Percentiles rank a stretch among this genome's conserved stretches.
Evolutionary conservation across 2,113 vertebrate genomes (phyloP).

Genomic region (Tetrax tetrax): DNA sequence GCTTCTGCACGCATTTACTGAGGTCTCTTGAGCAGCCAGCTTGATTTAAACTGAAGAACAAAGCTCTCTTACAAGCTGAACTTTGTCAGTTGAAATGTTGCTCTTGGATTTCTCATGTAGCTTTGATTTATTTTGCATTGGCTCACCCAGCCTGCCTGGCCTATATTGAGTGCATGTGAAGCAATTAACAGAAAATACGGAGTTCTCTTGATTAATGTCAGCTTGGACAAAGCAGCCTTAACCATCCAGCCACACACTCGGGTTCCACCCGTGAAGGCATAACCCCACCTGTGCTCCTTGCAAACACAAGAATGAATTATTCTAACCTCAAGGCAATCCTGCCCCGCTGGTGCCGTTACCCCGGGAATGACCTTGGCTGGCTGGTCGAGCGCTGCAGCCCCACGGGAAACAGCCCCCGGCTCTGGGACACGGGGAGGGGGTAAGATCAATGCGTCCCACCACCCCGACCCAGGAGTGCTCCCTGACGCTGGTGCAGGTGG

Average conservation of each 20-base stretch:
- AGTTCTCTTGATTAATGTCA: constrained; percentile 53
- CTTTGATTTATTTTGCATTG: constrained; percentile 64
- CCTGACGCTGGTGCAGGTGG: background rate
- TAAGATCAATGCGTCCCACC: fast-evolving
- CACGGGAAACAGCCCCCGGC: background rate
- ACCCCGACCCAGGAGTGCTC: fast-evolving
- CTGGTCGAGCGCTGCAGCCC: background rate
- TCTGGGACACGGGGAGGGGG: background rate
- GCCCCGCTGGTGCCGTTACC: constrained; percentile 13
- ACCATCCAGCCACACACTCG: background rate
- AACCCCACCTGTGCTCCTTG: background rate
- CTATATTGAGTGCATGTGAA: background rate
- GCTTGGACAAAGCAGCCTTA: background rate
- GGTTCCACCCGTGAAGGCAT: background rate
- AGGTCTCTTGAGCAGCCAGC: background rate
- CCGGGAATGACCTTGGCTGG: background rate
- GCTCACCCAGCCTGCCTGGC: constrained; percentile 8
- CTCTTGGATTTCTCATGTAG: constrained; percentile 44
- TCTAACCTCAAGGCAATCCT: background rate
- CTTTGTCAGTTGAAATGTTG: constrained; percentile 11
- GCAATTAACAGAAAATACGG: constrained; percentile 44
- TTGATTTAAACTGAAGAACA: constrained; percentile 24
- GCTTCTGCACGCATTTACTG: background rate
- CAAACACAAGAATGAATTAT: background rate
- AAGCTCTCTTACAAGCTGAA: constrained; percentile 18